phyloP scores from a whole-genome alignment of 2,113 vertebrate species.

The Pachycephala philippinensis region DNA sequence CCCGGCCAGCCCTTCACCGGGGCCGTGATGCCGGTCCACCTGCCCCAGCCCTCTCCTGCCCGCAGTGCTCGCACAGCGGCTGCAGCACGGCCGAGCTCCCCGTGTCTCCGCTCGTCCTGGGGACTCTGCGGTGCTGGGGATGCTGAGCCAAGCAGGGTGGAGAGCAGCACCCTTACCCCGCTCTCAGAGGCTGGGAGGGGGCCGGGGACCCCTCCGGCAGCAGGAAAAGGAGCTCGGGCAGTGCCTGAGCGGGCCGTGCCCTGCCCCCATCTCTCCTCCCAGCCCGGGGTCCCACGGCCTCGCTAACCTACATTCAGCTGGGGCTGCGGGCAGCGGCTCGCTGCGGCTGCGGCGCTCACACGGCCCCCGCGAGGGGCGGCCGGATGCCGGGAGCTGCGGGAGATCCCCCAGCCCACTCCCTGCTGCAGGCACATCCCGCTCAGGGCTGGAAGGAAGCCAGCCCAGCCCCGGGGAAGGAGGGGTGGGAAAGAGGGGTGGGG shows the following conservation, averaged over 20 bases:
- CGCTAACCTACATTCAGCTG: conserved; percentile 49
- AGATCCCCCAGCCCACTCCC: neutral
- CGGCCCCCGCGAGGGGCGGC: neutral
- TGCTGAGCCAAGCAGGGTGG: neutral
- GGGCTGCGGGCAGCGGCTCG: neutral
- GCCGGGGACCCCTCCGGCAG: neutral
- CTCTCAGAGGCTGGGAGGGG: neutral
- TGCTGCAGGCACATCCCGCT: neutral
- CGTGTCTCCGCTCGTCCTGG: neutral
- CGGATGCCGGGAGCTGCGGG: neutral
- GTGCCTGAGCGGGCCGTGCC: neutral
- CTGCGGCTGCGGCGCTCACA: neutral
- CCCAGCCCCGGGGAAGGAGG: neutral
- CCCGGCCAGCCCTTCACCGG: neutral
- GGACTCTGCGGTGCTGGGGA: neutral
- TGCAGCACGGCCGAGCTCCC: neutral
- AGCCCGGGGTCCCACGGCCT: neutral
- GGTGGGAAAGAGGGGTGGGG: neutral
- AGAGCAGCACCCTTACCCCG: neutral
- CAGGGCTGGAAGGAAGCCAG: neutral
- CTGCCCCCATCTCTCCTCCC: neutral
- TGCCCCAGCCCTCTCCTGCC: neutral
- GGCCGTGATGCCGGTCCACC: accelerated
- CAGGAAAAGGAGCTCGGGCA: neutral
- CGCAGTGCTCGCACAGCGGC: neutral